Percentiles rank a stretch among this genome's conserved stretches.
Conservation (phyloP, 2,113 vertebrate species). For the Callocephalon fimbriatum region DNA sequence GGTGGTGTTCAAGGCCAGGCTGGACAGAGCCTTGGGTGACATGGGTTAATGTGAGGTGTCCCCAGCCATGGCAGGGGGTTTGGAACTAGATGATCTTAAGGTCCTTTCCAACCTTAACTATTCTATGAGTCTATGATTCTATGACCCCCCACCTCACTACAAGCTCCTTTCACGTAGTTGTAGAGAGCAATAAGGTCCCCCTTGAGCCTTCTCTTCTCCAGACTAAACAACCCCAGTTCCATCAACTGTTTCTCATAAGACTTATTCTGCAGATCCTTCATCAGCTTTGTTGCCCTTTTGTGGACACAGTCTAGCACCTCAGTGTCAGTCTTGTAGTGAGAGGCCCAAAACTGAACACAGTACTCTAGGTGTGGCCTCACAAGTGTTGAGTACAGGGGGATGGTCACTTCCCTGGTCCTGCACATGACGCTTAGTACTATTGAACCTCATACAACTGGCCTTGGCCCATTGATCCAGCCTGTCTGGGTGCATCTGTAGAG, state of each 20-base stretch:
- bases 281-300: neutral
- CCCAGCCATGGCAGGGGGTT: no score
- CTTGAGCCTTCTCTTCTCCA: neutral
- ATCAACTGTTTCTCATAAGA: neutral
- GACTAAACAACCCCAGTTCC: neutral
- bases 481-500: neutral
- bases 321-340: neutral
- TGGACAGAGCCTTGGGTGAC: no score
- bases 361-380: neutral
- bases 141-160: neutral
- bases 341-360: neutral
- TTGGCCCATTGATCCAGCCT: no score
- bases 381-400: no score
- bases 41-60: no score
- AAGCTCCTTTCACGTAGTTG: rapidly evolving
- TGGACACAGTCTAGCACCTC: neutral
- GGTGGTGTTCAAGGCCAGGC: no score
- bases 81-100: no score
- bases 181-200: neutral
- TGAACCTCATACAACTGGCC: neutral
- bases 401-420: neutral
- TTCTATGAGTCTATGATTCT: no score
- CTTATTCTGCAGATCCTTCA: neutral
- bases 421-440: neutral
- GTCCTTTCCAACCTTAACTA: no score